Evolutionary conservation across 2,888 invertebrate genomes (phyloP), one percentile per base, ranked within the genome.

Genomic region (Matsumyia berberina): DNA sequence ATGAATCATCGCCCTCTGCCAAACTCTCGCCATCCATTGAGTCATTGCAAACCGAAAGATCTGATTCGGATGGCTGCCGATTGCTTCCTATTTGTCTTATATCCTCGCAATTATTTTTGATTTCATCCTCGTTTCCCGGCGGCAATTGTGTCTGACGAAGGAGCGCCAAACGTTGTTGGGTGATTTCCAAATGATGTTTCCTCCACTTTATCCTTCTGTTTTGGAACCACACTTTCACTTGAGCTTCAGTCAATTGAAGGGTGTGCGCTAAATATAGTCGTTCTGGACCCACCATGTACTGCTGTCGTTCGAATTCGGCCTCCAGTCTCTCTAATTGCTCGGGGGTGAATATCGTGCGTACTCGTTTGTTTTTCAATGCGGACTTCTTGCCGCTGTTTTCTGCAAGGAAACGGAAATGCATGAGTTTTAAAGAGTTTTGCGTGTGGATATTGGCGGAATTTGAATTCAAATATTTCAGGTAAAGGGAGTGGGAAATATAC

Each of bases 231-330:
- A 97, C 97, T 91, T 97, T 97, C 1, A 97, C 96, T 95, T 96
- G 93, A 2, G 91, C 91, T 87, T 91, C 91, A 17, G 92, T 91
- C 57, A 91, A 87, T 82, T 92, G 91, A 2, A 92, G 88, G 5
- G 92, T 91, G 77, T 91, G 91, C 0, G 99, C 99, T 72, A 99
- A 93, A 92, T 98, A 98, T 3, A 97, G 94, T 80, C 98, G 93
- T 92, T 98, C 98, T 0, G 98, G 98, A 0, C 98, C 98, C 9
- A 99, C 98, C 98, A 99, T 98, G 92, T 99, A 99, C 91, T 99
- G 98, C 89, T 98, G 98, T 42, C 98, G 92, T 88, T 98, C 97
- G 89, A 99, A 99, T 92, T 98, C 98, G 0, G 96, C 96, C 90
- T 99, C 98, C 69, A 99, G 93, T 87, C 97, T 93, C 91, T 99